phyloP scores from a whole-genome alignment of 2,113 vertebrate species.

The Hippocampus abdominalis region DNA sequence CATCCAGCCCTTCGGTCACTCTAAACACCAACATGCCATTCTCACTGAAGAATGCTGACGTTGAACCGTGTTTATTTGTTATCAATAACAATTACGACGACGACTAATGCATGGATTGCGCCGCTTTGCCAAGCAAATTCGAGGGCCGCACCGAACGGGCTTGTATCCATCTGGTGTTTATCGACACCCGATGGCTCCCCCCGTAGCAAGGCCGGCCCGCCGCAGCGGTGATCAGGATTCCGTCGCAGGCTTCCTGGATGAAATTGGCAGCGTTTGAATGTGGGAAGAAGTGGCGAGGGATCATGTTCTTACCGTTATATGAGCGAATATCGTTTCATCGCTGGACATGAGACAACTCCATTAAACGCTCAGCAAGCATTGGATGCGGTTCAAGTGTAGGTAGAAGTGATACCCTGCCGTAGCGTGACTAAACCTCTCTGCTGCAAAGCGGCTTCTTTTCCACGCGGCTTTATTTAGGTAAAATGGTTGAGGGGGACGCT shows the following conservation, averaged over 20 bases:
- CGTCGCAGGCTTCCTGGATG: not conserved
- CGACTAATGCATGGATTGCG: not conserved
- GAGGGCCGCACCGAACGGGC: not conserved
- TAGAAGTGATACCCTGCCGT: not conserved
- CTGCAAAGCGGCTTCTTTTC: not conserved
- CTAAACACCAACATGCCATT: not conserved
- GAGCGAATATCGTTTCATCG: not conserved
- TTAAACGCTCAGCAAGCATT: not conserved
- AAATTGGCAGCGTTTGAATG: constrained; percentile 1
- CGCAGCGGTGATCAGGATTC: not conserved
- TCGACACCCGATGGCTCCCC: not conserved
- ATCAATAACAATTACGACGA: constrained; percentile 11
- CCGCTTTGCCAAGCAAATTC: not conserved
- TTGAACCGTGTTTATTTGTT: not conserved
- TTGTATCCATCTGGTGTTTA: not conserved
- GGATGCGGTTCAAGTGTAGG: constrained; percentile 17
- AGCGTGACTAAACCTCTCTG: not conserved
- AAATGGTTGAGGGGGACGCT: not conserved
- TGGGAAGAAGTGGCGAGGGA: constrained; percentile 8
- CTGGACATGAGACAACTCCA: constrained; percentile 8
- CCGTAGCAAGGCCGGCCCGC: not conserved
- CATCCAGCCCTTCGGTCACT: not conserved
- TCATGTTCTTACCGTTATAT: constrained; percentile 11
- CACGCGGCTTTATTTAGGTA: constrained; percentile 1
- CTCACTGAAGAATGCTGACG: constrained; percentile 9